These are phyloP conservation scores for Rhagonycha fulva DNA, from an alignment of 2,888 invertebrate genomes.

Conservation along the genomic window DNA sequence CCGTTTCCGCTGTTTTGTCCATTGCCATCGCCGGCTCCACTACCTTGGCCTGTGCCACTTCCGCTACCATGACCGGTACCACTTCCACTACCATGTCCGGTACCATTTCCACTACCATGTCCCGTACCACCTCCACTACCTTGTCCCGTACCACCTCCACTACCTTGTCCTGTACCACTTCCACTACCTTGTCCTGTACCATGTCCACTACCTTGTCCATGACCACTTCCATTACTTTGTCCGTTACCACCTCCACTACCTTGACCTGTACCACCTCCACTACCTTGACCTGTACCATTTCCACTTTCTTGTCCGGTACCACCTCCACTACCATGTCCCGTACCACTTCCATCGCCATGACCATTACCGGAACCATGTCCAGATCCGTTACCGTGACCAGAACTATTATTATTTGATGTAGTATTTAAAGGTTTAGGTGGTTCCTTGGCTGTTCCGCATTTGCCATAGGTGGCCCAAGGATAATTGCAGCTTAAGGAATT, in stretches of 20 bases:
- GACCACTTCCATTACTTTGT: not conserved
- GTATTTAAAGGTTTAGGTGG: not conserved
- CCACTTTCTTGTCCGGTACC: not conserved
- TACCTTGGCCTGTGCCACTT: slow-evolving; percentile 1
- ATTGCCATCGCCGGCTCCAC: not conserved
- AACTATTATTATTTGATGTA: not conserved
- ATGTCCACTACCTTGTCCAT: not conserved
- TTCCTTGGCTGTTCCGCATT: slow-evolving; percentile 19
- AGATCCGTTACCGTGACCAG: not conserved
- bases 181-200: not conserved
- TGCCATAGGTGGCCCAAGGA: slow-evolving; percentile 24
- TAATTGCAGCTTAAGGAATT: slow-evolving; percentile 16
- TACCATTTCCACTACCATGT: no score
- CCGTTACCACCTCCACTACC: not conserved
- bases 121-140: not conserved
- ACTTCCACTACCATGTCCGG: no score
- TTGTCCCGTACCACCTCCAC: not conserved
- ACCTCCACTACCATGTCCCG: not conserved
- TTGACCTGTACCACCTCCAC: not conserved
- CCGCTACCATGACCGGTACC: not conserved
- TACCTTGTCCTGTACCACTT: not conserved
- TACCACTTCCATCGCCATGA: not conserved
- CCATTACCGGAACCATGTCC: not conserved
- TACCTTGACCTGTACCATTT: not conserved
- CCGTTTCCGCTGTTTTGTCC: not conserved